Conservation (phyloP, 2,797 vertebrate genomes). For the Spinibarbus caldwelli region DNA sequence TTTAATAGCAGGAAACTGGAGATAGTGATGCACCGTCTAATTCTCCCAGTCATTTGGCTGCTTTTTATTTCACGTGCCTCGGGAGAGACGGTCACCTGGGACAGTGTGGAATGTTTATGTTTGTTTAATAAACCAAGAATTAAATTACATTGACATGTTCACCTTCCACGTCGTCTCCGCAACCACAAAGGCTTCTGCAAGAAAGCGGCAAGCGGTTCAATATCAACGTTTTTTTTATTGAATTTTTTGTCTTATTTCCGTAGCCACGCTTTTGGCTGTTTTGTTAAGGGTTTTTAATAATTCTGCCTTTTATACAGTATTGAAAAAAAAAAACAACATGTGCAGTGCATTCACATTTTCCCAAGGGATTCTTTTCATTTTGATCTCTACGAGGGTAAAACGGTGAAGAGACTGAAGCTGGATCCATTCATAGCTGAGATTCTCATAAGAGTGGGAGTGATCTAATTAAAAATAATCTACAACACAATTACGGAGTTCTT, state of each 20-base stretch:
- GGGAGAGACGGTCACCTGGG: background rate
- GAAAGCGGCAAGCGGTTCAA: constrained; percentile 43
- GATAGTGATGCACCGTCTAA: constrained; percentile 29
- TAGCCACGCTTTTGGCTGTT: constrained; percentile 80
- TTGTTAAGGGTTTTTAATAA: constrained; percentile 83
- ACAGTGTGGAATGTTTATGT: background rate
- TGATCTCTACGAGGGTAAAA: constrained; percentile 93
- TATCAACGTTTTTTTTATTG: constrained; percentile 65
- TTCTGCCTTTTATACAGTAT: constrained; percentile 93
- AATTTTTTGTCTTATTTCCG: constrained; percentile 80
- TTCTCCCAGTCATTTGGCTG: constrained; percentile 20
- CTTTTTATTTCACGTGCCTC: constrained; percentile 16
- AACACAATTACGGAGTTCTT: constrained; percentile 86
- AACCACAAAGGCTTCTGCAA: constrained; percentile 4
- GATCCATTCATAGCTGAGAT: constrained; percentile 88
- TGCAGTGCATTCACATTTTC: constrained; percentile 97
- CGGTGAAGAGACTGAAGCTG: constrained; percentile 91
- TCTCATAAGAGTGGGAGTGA: constrained; percentile 84
- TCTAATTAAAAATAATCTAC: constrained; percentile 89
- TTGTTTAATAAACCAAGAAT: constrained; percentile 17
- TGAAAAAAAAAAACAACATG: constrained; percentile 81
- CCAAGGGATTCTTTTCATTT: constrained; percentile 92
- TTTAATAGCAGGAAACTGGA: constrained; percentile 42
- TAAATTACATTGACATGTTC: background rate
- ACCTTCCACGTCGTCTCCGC: background rate